Percentiles rank a stretch among this genome's conserved stretches.
These are phyloP conservation scores for Actenoides hombroni DNA, from an alignment of 2,113 vertebrate species.

Conservation along the genomic window DNA sequence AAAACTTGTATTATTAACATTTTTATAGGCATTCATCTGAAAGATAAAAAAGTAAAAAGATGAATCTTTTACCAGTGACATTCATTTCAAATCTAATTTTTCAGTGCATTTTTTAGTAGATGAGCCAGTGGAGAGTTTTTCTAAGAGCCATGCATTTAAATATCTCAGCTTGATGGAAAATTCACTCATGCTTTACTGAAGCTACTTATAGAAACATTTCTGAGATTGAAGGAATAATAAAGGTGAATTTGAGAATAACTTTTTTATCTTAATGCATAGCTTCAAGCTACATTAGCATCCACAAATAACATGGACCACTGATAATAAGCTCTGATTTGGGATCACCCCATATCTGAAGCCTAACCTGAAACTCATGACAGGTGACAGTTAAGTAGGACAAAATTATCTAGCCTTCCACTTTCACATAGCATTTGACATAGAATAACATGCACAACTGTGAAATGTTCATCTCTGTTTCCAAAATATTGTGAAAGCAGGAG, in stretches of 20 bases:
- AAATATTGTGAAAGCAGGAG: not conserved
- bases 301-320: not conserved
- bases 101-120: not conserved
- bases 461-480: rapidly evolving
- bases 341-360: not conserved
- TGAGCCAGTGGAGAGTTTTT: not conserved
- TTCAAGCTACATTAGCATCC: not conserved
- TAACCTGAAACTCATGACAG: not conserved
- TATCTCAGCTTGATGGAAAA: not conserved
- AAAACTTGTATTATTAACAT: not conserved
- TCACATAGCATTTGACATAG: rapidly evolving
- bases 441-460: rapidly evolving
- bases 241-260: not conserved
- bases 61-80: not conserved
- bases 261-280: not conserved
- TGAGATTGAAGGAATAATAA: not conserved
- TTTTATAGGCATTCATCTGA: not conserved
- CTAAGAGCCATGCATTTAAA: not conserved
- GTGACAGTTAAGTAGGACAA: not conserved
- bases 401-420: not conserved
- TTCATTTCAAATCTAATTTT: not conserved
- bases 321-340: not conserved
- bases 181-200: not conserved
- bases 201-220: not conserved
- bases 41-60: not conserved